A percentile compares a stretch with the other conserved stretches of the same genome.
These are phyloP conservation scores for Poeciliopsis retropinna DNA, from an alignment of 2,113 vertebrate species.

Conservation along the genomic window DNA sequence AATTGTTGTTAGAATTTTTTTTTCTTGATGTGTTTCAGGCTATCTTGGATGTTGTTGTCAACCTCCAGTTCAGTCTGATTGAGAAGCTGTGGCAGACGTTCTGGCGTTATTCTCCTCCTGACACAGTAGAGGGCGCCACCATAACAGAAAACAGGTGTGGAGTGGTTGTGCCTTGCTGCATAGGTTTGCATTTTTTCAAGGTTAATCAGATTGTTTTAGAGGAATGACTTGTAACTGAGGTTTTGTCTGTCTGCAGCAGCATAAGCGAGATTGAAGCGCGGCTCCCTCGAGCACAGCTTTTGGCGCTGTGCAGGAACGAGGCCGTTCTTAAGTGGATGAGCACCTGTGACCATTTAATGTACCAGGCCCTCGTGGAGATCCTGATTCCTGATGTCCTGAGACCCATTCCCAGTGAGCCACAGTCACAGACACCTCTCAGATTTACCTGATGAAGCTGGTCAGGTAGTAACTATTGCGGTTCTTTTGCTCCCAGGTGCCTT, in stretches of 20 bases:
- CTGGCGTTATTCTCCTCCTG: conserved; percentile 89
- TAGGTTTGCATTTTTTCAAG: background rate
- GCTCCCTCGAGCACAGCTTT: conserved; percentile 86
- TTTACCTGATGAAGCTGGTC: background rate
- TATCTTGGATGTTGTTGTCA: conserved; percentile 93
- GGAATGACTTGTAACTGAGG: background rate
- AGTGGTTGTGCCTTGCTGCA: background rate
- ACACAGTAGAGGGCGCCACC: conserved; percentile 81
- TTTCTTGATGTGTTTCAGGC: conserved; percentile 78
- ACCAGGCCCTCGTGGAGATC: conserved; percentile 97
- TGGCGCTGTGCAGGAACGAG: conserved; percentile 88
- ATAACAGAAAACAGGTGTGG: conserved; percentile 82
- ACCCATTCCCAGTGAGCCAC: conserved; percentile 94
- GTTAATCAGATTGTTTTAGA: background rate
- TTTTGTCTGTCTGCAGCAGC: conserved; percentile 63
- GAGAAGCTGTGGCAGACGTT: conserved; percentile 98
- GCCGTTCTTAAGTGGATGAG: conserved; percentile 95
- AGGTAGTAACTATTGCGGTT: background rate
- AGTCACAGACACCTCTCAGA: background rate
- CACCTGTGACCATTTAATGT: conserved; percentile 94
- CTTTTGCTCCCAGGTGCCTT: conserved; percentile 85
- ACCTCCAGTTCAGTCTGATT: conserved; percentile 95
- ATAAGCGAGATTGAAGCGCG: conserved; percentile 84
- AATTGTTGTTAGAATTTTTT: background rate
- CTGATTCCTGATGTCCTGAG: conserved; percentile 97